Base-by-base conservation (phyloP, 2,888 invertebrate genomes). In the Artemia sinica region DNA sequence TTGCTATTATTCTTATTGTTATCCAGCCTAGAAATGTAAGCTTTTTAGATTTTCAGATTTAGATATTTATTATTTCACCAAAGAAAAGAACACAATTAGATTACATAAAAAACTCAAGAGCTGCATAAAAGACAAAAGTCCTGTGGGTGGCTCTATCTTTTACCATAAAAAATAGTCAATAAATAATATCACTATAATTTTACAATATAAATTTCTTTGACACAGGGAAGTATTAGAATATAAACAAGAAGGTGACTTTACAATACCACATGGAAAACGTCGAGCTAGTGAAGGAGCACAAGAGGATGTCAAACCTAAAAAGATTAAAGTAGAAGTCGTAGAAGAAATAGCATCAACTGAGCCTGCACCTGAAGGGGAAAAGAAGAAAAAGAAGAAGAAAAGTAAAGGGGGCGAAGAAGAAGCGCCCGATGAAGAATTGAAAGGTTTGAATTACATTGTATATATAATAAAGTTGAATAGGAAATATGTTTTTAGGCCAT, bases 201-300 rank as follows among this genome's bases (percentile, higher is more conserved):
- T 67, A n/a, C 65, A 14, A 28, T 63, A 12, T 13, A 48, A 41
- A n/a, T 8, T 52, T 71, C 69, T 69, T 71, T 72, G 72, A 71
- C 79, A 71, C 75, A 88, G 91, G 74, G 89, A 93, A 80, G 84
- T 91, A 68, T 82, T 86, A 73, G 84, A 87, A 58, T 93, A 93
- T 79, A 84, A 86, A 66, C 81, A 83, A 10, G 87, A 86, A 5
- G 86, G 84, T 0, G 95, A 95, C 79, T 89, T 88, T 66, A 91
- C 92, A 0, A 77, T 93, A 63, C 84, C 85, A 41, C 81, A 81
- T 72, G 28, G 83, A 84, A 73, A 80, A 83, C 74, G 81, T 82
- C 0, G 82, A 83, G 1, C 79, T 75, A 69, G 76, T 75, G 14
- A 76, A 72, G 72, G 79, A 77, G 74, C 75, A 75, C 6, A 70